Evolutionary conservation across 2,113 vertebrate species (phyloP).

Genomic region (Chaenogobius annularis): DNA sequence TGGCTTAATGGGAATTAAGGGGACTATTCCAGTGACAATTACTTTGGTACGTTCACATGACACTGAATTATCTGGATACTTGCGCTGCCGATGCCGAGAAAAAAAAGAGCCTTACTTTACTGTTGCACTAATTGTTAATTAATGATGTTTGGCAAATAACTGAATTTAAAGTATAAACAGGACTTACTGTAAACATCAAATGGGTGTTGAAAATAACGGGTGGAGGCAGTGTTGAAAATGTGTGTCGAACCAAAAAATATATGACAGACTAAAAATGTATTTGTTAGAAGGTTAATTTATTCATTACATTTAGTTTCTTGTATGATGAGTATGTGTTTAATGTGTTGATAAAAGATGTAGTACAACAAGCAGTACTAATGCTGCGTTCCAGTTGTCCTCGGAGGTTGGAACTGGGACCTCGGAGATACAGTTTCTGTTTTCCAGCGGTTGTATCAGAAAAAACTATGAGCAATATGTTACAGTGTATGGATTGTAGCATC

Average conservation of each 20-base stretch:
- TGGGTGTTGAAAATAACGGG: neutral
- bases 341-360: too few species aligned
- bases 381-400: too few species aligned
- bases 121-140: slow-evolving; percentile 43
- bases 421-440: too few species aligned
- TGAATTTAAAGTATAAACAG: slow-evolving; percentile 39
- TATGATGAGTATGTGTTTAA: too few species aligned
- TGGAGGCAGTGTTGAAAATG: neutral
- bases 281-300: neutral
- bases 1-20: slow-evolving; percentile 51
- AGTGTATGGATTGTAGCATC: too few species aligned
- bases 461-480: too few species aligned
- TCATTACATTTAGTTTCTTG: neutral
- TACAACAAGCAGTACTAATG: neutral
- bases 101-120: slow-evolving; percentile 47
- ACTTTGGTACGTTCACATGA: slow-evolving; percentile 23
- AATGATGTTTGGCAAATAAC: slow-evolving; percentile 32
- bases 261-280: neutral
- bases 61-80: slow-evolving; percentile 40
- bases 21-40: slow-evolving; percentile 45
- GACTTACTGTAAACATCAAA: neutral
- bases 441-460: too few species aligned
- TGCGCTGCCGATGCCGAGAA: slow-evolving; percentile 40
- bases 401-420: too few species aligned
- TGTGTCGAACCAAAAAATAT: neutral